Evolutionary conservation across 1,140 invertebrate genomes (phyloP).

Genomic region (Drosophila simulans): DNA sequence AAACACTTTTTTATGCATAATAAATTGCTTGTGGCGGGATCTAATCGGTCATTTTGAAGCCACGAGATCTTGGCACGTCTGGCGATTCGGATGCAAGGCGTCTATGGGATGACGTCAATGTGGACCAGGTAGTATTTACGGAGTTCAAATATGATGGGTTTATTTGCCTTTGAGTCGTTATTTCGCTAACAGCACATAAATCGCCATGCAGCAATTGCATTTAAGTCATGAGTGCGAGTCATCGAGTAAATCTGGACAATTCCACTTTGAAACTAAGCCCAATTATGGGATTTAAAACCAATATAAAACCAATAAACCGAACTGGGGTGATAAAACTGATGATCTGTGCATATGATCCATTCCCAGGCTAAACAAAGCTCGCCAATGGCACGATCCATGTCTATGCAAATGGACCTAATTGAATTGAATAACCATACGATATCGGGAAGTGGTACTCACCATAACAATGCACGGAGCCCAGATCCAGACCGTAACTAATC

Average conservation of each 20-base stretch:
- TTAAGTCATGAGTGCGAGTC: not conserved
- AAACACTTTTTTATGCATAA: slow-evolving; percentile 48
- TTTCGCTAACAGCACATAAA: not conserved
- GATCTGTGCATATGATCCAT: not conserved
- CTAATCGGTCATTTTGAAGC: slow-evolving; percentile 50
- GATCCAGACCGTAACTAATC: slow-evolving; percentile 67
- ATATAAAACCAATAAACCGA: too few relatives aligned
- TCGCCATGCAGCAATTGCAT: not conserved
- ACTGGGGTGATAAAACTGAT: too few relatives aligned
- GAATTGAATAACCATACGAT: slow-evolving; percentile 59
- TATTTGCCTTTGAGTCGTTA: slow-evolving; percentile 26
- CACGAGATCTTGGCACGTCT: slow-evolving; percentile 60
- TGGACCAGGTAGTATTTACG: slow-evolving; percentile 24
- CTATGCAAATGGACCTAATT: slow-evolving; percentile 58
- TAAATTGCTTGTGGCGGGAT: slow-evolving; percentile 36
- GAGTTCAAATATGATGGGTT: slow-evolving; percentile 33
- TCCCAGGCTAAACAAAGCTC: not conserved
- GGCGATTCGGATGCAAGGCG: slow-evolving; percentile 9
- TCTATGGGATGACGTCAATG: slow-evolving; percentile 31
- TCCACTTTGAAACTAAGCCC: too few relatives aligned
- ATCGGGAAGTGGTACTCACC: slow-evolving; percentile 55
- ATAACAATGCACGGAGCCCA: slow-evolving; percentile 72
- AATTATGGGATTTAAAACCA: too few relatives aligned
- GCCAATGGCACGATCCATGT: slow-evolving; percentile 13
- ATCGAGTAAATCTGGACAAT: too few relatives aligned